Evolutionary conservation across 2,797 vertebrate genomes (phyloP), one percentile per base, ranked within the genome.

Genomic region (Chrysocyon brachyurus): DNA sequence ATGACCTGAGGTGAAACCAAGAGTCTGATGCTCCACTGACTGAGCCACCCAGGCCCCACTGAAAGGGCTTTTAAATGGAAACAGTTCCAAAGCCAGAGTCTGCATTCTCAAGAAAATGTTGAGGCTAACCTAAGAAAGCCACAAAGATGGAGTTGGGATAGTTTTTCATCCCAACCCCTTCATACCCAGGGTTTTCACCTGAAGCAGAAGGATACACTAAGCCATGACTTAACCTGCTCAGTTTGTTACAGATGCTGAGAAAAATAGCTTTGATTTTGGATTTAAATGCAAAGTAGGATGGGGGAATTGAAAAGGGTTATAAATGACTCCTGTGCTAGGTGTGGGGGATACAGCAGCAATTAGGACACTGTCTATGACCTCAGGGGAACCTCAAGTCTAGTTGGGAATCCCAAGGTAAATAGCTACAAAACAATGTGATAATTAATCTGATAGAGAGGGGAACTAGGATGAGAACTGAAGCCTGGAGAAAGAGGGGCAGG

Each of bases 381-480:
- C 5, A 0, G 54, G 15, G 22, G 33, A 90, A 95, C 59, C 33
- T 78, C 57, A 59, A 82, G 5, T 92, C 73, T 86, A 78, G 63
- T 57, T 96, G 68, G 64, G 31, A 87, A 68, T 78, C 46, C 24
- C 72, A n/a, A 90, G 49, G 68, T 90, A 89, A 96, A 83, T 86
- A 92, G 79, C 77, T 85, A 72, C 36, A 81, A 79, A 95, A 87
- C 70, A 95, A 78, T 84, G 24, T 63, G 70, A 66, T 94, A 94
- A 93, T 64, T 83, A 94, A 96, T 95, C 88, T 93, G 70, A 91
- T 66, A 77, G 78, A 93, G 66, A 83, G 78, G 87, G 88, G 19
- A 94, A 95, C 26, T 88, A 49, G 49, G 22, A 84, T 36, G 33
- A 93, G 57, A 96, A 77, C n/a, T 61, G 40, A 85, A 85, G 22